Conservation (phyloP, 1,140 invertebrate genomes). For the Melipona quadrifasciata region DNA sequence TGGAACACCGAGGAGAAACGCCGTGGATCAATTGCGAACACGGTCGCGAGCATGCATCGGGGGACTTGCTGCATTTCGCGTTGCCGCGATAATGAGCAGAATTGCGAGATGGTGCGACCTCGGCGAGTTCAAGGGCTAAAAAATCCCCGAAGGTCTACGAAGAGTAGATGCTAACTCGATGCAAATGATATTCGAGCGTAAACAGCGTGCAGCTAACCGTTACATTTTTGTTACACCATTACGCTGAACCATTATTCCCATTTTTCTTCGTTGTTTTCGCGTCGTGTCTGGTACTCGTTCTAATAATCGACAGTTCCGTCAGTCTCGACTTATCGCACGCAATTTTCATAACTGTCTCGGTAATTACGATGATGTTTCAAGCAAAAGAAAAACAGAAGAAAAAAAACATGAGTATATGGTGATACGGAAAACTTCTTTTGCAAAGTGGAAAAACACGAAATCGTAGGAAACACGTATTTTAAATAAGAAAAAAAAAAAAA, state of each 20-base stretch:
- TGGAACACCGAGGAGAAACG: neutral
- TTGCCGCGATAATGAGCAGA: conserved; percentile 7
- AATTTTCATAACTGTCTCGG: neutral
- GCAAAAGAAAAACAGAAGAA: neutral
- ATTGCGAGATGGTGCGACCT: conserved; percentile 6
- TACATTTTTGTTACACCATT: neutral
- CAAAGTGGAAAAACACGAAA: too few relatives aligned
- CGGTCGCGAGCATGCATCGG: neutral
- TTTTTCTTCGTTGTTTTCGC: too few relatives aligned
- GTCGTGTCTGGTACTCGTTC: neutral
- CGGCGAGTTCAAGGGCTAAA: conserved; percentile 24
- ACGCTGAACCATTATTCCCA: neutral
- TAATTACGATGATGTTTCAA: neutral
- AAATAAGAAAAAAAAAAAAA: too few relatives aligned
- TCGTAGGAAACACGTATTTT: too few relatives aligned
- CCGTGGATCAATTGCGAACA: neutral
- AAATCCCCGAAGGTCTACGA: conserved; percentile 3
- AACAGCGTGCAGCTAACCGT: neutral
- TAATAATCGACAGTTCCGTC: neutral
- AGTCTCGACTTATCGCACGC: neutral
- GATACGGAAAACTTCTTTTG: too few relatives aligned
- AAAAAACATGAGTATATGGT: too few relatives aligned
- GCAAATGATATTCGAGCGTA: neutral
- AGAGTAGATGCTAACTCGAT: neutral
- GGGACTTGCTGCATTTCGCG: neutral